A percentile compares a stretch with the other conserved stretches of the same genome.
These are phyloP conservation scores for Aphaenogaster floridana DNA, from an alignment of 1,140 invertebrate species.

Conservation along the genomic window DNA sequence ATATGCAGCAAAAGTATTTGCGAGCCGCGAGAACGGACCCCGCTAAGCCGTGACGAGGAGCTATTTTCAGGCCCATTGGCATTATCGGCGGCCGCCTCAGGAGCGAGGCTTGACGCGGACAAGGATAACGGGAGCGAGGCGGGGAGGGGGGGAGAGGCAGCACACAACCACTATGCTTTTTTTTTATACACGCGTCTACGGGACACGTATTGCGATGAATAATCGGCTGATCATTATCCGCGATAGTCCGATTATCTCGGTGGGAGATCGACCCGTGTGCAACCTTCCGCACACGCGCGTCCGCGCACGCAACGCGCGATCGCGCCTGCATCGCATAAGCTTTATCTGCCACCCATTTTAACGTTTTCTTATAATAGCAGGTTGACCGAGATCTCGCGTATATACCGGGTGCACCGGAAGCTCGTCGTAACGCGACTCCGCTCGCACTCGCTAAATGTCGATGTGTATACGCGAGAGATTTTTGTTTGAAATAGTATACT, in stretches of 20 bases:
- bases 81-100: constrained; percentile 58
- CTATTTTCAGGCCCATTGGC: constrained; percentile 79
- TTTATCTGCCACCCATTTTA: constrained; percentile 21
- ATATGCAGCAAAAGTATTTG: not conserved
- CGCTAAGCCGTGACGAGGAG: constrained; percentile 71
- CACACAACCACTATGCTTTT: not conserved
- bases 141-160: not conserved
- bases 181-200: not conserved
- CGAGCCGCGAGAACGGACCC: constrained; percentile 22
- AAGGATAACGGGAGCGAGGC: constrained; percentile 15
- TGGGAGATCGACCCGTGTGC: not conserved
- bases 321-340: not conserved
- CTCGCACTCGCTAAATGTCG: not conserved
- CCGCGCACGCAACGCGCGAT: not conserved
- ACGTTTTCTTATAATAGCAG: constrained; percentile 48
- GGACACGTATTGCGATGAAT: constrained; percentile 32
- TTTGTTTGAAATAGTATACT: not conserved
- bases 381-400: constrained; percentile 45
- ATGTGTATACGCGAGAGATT: not conserved
- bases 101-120: not conserved
- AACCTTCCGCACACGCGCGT: not conserved
- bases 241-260: constrained; percentile 67
- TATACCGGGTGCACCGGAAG: constrained; percentile 7
- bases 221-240: constrained; percentile 50
- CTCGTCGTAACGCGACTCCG: not conserved